Base-by-base conservation (phyloP, 2,888 invertebrate genomes). In the Monochamus alternatus region DNA sequence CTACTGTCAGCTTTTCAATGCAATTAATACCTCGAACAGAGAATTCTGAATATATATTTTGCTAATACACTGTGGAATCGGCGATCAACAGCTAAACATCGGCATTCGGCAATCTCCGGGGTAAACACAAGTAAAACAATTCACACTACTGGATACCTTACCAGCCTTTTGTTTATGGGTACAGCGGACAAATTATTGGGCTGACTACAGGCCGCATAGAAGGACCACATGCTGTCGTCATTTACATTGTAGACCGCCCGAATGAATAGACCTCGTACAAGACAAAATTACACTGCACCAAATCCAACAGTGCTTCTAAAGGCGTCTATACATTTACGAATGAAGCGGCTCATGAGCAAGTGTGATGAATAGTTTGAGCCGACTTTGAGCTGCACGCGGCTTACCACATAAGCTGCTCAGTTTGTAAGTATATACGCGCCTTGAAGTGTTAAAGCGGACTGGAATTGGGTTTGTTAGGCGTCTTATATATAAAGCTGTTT, bases 151-250 rank as follows among this genome's bases (percentile, higher is more conserved):
- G 86, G 86, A 86, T 84, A 85, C 85, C 83, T 80, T 77, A 12
- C 59, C 60, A 76, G 76, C 78, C 79, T 83, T 83, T 85, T 84
- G 85, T 87, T 87, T 87, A 87, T 83, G 86, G 81, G 83, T 78
- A 78, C 83, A 78, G 63, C 76, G 82, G 81, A 86, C 84, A 84
- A 87, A 87, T 87, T 87, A 87, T 87, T 86, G 85, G 83, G 82
- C 84, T 83, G 83, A 80, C 76, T 78, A 76, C 75, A 81, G 81
- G 82, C 84, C 84, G 85, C 85, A 86, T 85, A 86, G 86, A 86
- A 84, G 85, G 86, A 86, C 86, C 87, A 81, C 87, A 85, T 86
- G 86, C 86, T 84, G 87, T 79, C 82, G 81, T 86, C 85, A 87
- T 87, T 87, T 87, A 87, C 86, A 86, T 87, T 86, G 85, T 84